These are phyloP conservation scores for Deilephila elpenor DNA, from an alignment of 2,888 invertebrate species.

Conservation along the genomic window DNA sequence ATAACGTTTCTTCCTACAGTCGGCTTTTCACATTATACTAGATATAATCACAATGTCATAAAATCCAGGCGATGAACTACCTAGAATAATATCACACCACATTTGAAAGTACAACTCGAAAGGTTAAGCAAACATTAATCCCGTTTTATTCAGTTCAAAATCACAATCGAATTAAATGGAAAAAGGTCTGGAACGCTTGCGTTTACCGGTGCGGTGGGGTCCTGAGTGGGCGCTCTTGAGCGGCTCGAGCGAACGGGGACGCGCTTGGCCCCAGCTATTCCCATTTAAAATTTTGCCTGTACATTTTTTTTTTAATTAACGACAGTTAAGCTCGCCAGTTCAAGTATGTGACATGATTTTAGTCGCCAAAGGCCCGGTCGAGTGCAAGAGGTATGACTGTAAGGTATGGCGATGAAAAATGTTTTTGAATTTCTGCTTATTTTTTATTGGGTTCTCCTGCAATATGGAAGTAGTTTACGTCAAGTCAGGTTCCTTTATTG, in stretches of 20 bases:
- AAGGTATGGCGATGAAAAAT: background rate
- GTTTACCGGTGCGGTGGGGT: conserved; percentile 19
- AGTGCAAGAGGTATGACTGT: background rate
- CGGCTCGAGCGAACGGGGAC: conserved; percentile 29
- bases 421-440: background rate
- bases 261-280: conserved; percentile 23
- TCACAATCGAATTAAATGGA: conserved; percentile 27
- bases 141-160: conserved; percentile 19
- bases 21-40: background rate
- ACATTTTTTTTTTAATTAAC: conserved; percentile 25
- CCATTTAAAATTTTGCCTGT: conserved; percentile 11
- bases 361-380: background rate
- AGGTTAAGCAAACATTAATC: conserved; percentile 20
- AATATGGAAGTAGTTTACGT: no score
- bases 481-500: no score
- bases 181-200: conserved; percentile 14
- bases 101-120: background rate
- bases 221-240: conserved; percentile 30
- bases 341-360: conserved; percentile 17
- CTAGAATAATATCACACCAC: background rate
- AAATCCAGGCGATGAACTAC: background rate
- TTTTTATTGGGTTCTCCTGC: no score
- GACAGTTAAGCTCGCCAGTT: background rate
- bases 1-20: background rate
- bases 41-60: background rate